Base-by-base conservation (phyloP, 2,113 vertebrate genomes). In the Mola mola region DNA sequence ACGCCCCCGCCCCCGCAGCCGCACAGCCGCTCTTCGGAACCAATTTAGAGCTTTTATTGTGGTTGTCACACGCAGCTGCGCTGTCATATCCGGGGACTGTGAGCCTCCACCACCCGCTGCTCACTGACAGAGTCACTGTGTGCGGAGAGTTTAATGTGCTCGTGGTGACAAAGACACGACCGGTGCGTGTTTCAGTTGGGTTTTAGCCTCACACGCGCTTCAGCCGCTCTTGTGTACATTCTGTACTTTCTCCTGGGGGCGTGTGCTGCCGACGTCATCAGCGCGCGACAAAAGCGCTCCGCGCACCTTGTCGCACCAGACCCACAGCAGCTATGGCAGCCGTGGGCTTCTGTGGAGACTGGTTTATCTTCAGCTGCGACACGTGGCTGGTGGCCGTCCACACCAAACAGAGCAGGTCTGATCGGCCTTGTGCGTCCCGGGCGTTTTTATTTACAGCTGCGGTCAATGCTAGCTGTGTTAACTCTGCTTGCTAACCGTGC, bases 331-430 rank as follows among this genome's bases (percentile, higher is more conserved):
- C 2, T 50, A 92, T 92, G 91, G 53, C 84, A 5, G 40, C 78
- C 0, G 42, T 89, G 0, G 55, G 49, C 7, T 75, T 82, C 16
- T 72, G 87, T 43, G 82, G 80, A 61, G 53, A 85, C 0, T 91
- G 89, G 89, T 25, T 88, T 6, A 26, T 89, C 9, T 47, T 78
- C 7, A 66, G 12, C 17, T 79, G 86, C 47, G 86, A 78, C 19
- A 84, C 49, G 17, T 82, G 64, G 29, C 79, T 92, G 2, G 15
- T 88, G 8, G 88, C 89, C 0, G 3, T 89, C 12, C 48, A 92
- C 74, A 73, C 24, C 15, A 75, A 63, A 61, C 44, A 87, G 10
- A 38, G 3, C 63, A 84, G 86, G 92, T 91, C 20, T 13, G 66
- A 12, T 4, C 15, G 1, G n/a, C 15, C 3, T 17, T 1, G 17